Percentiles rank a stretch among this genome's conserved stretches.
Evolutionary conservation across 2,888 invertebrate genomes (phyloP).

Genomic region (Troides oblongomaculatus): DNA sequence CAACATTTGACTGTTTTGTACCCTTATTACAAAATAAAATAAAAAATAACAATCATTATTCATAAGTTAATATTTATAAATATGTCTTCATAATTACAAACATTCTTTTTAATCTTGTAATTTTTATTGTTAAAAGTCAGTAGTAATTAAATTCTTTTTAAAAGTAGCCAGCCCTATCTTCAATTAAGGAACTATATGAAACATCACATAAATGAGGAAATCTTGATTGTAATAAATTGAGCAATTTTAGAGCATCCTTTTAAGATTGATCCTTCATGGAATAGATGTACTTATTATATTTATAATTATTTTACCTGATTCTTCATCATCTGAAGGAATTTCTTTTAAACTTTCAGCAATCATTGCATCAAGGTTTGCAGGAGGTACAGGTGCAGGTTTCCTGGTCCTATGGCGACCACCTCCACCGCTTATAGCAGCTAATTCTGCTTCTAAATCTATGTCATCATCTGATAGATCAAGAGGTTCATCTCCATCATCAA

Average conservation of each 20-base stretch:
- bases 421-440: slow-evolving; percentile 83
- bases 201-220: slow-evolving; percentile 3
- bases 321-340: slow-evolving; percentile 87
- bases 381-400: slow-evolving; percentile 68
- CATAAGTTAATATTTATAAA: too few species aligned
- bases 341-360: slow-evolving; percentile 89
- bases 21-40: too few species aligned
- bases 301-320: slow-evolving; percentile 63
- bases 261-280: background rate
- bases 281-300: too few species aligned
- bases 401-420: slow-evolving; percentile 51
- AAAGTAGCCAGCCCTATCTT: too few species aligned
- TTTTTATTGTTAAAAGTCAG: too few species aligned
- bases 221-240: slow-evolving; percentile 2
- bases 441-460: slow-evolving; percentile 92
- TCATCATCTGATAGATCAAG: slow-evolving; percentile 82
- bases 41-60: too few species aligned
- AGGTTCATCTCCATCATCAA: slow-evolving; percentile 73
- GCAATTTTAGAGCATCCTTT: background rate
- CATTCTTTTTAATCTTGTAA: too few species aligned
- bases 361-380: slow-evolving; percentile 85
- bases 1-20: too few species aligned
- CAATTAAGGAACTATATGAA: background rate
- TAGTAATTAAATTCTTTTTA: too few species aligned
- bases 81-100: too few species aligned